Percentiles rank a stretch among this genome's conserved stretches.
Evolutionary conservation across 2,113 vertebrate genomes (phyloP).

Genomic region (Perca schrenkii): DNA sequence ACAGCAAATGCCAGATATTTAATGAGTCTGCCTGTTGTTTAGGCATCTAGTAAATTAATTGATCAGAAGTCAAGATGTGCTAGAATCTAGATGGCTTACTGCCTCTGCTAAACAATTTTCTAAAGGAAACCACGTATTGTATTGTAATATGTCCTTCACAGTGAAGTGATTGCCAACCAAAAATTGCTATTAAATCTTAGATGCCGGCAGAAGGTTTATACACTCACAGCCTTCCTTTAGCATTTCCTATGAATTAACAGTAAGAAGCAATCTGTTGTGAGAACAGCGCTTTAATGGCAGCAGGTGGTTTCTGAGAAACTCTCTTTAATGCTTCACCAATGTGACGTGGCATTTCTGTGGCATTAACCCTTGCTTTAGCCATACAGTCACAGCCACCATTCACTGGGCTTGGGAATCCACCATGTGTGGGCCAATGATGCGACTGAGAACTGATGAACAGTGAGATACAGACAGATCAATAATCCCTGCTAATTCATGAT

Average conservation of each 20-base stretch:
- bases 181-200: background rate
- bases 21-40: background rate
- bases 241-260: background rate
- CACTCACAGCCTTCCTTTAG: background rate
- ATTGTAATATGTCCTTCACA: background rate
- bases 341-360: background rate
- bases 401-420: constrained; percentile 67
- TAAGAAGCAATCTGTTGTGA: background rate
- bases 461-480: constrained; percentile 74
- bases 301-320: constrained; percentile 55
- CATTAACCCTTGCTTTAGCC: constrained; percentile 29
- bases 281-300: constrained; percentile 1
- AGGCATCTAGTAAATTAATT: background rate
- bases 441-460: constrained; percentile 29
- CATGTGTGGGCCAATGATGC: constrained; percentile 68
- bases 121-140: background rate
- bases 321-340: background rate
- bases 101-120: background rate
- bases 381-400: constrained; percentile 14
- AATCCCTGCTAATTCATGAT: constrained; percentile 75
- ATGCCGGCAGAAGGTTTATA: background rate
- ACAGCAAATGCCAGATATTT: background rate
- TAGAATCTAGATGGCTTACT: background rate
- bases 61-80: background rate
- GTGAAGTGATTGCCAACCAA: background rate